phyloP scores from a whole-genome alignment of 1,140 invertebrate genomes.

The Arion vulgaris region DNA sequence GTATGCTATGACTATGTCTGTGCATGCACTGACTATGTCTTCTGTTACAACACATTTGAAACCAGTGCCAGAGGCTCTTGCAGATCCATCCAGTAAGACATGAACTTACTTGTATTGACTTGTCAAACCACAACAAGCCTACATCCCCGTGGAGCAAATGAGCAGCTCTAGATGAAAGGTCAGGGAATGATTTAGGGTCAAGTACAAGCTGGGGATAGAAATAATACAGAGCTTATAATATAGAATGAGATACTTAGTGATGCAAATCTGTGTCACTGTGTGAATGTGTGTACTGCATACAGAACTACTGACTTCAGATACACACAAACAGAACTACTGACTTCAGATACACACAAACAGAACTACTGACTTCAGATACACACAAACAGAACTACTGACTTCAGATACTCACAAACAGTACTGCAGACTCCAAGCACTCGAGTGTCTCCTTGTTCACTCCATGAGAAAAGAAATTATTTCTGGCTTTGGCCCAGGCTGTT shows the following conservation, averaged over 20 bases:
- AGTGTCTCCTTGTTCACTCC: slow-evolving; percentile 74
- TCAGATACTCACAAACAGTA: slow-evolving; percentile 72
- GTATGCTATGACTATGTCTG: too few relatives aligned
- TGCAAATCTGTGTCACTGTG: too few relatives aligned
- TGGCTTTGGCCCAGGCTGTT: slow-evolving; percentile 72
- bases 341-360: too few relatives aligned
- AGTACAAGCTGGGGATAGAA: slow-evolving; percentile 65
- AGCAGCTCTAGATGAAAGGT: slow-evolving; percentile 71
- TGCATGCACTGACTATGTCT: too few relatives aligned
- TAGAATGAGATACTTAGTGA: too few relatives aligned
- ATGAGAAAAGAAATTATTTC: slow-evolving; percentile 68
- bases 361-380: too few relatives aligned
- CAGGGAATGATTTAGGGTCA: slow-evolving; percentile 62
- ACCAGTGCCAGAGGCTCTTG: too few relatives aligned
- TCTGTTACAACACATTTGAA: too few relatives aligned
- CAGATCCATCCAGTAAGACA: background rate
- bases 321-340: too few relatives aligned
- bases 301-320: too few relatives aligned
- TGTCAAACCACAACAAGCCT: slow-evolving; percentile 75
- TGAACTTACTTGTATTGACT: slow-evolving; percentile 57
- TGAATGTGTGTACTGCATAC: too few relatives aligned
- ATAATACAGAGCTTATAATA: background rate
- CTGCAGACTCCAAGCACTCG: slow-evolving; percentile 71
- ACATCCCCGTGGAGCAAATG: slow-evolving; percentile 74
- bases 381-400: too few relatives aligned